Conservation (phyloP, 2,888 invertebrate genomes). For the Branchipolynoe longqiensis region DNA sequence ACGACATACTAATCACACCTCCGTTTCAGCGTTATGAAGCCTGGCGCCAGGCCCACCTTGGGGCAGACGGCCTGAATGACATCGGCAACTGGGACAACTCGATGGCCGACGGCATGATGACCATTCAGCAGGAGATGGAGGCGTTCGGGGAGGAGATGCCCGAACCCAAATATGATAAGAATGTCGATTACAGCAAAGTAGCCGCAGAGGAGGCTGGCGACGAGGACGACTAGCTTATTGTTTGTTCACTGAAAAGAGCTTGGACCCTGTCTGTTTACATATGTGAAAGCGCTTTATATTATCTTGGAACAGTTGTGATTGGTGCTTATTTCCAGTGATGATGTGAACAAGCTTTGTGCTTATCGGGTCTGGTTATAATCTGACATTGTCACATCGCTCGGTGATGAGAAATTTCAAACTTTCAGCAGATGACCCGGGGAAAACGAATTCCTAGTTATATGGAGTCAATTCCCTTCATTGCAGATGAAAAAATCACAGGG, state of each 20-base stretch:
- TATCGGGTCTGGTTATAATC: not conserved
- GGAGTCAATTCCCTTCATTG: too few species aligned
- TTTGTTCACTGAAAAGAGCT: not conserved
- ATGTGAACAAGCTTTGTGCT: not conserved
- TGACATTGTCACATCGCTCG: not conserved
- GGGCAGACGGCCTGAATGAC: slow-evolving; percentile 62
- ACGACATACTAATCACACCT: too few species aligned
- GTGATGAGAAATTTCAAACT: not conserved
- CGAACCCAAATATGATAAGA: slow-evolving; percentile 83
- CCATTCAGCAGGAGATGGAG: slow-evolving; percentile 79
- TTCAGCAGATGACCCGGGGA: too few species aligned
- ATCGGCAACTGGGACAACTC: slow-evolving; percentile 79
- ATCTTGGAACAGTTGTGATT: not conserved
- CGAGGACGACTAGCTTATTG: not conserved
- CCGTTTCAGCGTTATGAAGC: slow-evolving; percentile 14
- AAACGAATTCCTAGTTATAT: too few species aligned
- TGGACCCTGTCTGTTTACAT: not conserved
- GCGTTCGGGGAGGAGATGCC: slow-evolving; percentile 78
- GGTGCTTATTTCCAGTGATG: not conserved
- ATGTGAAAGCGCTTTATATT: not conserved
- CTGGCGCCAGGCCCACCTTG: slow-evolving; percentile 18
- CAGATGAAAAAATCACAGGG: too few species aligned
- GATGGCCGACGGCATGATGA: slow-evolving; percentile 80
- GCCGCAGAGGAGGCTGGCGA: slow-evolving; percentile 29
- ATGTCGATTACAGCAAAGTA: slow-evolving; percentile 80